A percentile compares a stretch with the other conserved stretches of the same genome.
Evolutionary conservation across 2,113 vertebrate species (phyloP).

Genomic region (Cisticola juncidis): DNA sequence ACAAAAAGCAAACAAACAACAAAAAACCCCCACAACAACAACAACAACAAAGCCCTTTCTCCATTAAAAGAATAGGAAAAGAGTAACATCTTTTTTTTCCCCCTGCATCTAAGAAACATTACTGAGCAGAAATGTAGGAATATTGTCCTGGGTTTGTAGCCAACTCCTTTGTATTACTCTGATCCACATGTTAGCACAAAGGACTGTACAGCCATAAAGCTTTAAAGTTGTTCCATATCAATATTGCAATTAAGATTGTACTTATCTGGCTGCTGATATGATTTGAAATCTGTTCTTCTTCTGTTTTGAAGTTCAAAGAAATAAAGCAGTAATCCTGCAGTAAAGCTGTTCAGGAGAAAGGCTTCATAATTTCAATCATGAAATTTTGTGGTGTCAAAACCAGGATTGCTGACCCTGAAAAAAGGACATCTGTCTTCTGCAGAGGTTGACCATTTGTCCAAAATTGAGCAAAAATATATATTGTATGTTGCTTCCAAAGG

Average conservation of each 20-base stretch:
- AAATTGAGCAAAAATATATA: background rate
- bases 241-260: background rate
- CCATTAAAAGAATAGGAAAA: background rate
- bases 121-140: background rate
- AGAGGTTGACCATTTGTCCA: background rate
- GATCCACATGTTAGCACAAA: background rate
- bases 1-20: background rate
- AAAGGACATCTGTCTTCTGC: background rate
- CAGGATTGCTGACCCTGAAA: background rate
- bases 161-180: background rate
- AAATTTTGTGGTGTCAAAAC: background rate
- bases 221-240: background rate
- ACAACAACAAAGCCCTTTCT: background rate
- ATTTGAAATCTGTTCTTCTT: background rate
- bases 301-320: background rate
- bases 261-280: background rate
- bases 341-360: background rate
- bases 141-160: background rate
- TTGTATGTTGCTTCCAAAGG: background rate
- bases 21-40: background rate
- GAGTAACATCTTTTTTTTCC: background rate
- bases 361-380: background rate
- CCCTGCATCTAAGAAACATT: background rate
- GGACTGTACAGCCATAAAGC: background rate
- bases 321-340: background rate